Evolutionary conservation across 1,140 invertebrate genomes (phyloP), one percentile per base, ranked within the genome.

Genomic region (Saccostrea echinata): DNA sequence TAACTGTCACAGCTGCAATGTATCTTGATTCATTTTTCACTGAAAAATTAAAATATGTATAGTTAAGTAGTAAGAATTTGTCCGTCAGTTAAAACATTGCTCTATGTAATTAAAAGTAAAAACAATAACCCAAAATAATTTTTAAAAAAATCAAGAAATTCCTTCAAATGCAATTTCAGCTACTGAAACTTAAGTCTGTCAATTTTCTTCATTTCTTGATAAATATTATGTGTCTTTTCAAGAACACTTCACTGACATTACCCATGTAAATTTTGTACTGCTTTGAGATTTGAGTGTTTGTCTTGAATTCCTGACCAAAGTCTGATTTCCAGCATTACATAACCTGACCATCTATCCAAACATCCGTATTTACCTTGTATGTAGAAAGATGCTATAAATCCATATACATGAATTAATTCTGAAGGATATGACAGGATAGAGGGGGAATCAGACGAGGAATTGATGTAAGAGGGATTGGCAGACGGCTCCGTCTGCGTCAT

Each of bases 351-450:
- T 76, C 12, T 13, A 30, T 76, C 16, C 11, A 76, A 18, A 76
- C 30, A 76, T 18, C 30, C 68, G 4, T 76, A 18, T 76, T 71
- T 84, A 87, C 86, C 86, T 84, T 80, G 35, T 27, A 53, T 64
- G 0, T 35, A 13, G 51, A 68, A 88, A 30, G 53, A 24, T 35
- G 92, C 92, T 30, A 93, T 93, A 68, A 93, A 93, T 53, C 93
- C 93, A 90, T 93, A 90, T 1, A 91, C 90, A 57, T 93, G 91
- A 16, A 94, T 91, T 13, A 87, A 88, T 57, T 90, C 84, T 9
- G 89, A 88, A 18, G 88, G 89, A 35, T 90, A 89, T n/a, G 61
- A n/a, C 8, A 83, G 76, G 57, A 88, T 16, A n/a, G 61, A 55
- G 9, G 33, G 18, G 8, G 35, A 33, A 21, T 16, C 71, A 30